Evolutionary conservation across 2,797 vertebrate species (phyloP).

Genomic region (Anas capensis): DNA sequence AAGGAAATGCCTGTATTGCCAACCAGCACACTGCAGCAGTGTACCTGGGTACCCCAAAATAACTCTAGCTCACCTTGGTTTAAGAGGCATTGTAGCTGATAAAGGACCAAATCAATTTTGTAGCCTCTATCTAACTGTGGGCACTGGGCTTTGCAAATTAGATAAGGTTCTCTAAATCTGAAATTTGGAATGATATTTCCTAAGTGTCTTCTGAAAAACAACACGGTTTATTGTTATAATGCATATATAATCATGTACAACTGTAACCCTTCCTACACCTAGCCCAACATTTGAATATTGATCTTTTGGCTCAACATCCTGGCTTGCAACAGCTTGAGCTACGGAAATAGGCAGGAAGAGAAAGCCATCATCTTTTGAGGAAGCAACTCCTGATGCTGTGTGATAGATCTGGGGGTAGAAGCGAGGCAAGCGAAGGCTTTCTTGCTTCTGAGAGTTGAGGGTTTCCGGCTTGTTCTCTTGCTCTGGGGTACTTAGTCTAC

Average conservation of each 20-base stretch:
- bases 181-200: neutral
- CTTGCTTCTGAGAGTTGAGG: neutral
- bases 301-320: neutral
- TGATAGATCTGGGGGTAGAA: neutral
- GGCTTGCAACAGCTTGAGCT: neutral
- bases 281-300: neutral
- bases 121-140: neutral
- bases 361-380: neutral
- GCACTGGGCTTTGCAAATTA: constrained; percentile 2
- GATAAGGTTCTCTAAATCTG: neutral
- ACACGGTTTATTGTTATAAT: neutral
- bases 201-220: neutral
- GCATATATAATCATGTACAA: neutral
- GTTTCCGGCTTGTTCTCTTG: neutral
- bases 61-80: neutral
- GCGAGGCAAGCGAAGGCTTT: neutral
- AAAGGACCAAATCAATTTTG: neutral
- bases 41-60: neutral
- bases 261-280: neutral
- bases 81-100: neutral
- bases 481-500: neutral
- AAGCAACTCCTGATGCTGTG: neutral
- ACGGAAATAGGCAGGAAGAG: neutral
- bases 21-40: neutral
- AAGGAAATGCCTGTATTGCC: neutral